These are phyloP conservation scores for Rattus rattus DNA, from an alignment of 2,113 vertebrate species.

Conservation along the genomic window DNA sequence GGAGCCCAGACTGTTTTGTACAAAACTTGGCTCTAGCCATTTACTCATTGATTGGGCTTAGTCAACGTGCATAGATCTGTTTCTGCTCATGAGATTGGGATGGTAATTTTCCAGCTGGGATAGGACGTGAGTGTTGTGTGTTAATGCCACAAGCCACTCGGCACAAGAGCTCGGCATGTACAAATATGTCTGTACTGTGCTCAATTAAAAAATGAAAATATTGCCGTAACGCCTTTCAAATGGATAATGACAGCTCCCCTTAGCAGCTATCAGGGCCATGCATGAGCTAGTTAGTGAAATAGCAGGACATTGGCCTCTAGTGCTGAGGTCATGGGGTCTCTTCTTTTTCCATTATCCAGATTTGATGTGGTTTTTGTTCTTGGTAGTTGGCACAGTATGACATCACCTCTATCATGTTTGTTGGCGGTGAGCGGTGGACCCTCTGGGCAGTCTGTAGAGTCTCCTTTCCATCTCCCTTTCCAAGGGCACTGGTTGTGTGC, in stretches of 20 bases:
- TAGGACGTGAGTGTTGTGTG: neutral
- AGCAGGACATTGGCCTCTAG: neutral
- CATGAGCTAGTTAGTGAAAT: neutral
- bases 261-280: neutral
- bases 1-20: neutral
- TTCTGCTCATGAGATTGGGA: neutral
- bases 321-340: neutral
- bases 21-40: neutral
- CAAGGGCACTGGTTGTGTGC: neutral
- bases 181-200: neutral
- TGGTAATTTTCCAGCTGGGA: neutral
- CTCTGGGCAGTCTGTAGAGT: neutral
- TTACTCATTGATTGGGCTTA: neutral
- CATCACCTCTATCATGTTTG: neutral
- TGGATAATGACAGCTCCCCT: rapidly evolving
- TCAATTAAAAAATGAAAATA: neutral
- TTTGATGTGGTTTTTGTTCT: neutral
- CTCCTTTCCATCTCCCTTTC: no score
- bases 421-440: neutral
- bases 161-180: neutral
- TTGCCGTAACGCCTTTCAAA: neutral
- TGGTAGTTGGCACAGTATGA: neutral
- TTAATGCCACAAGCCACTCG: neutral
- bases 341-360: neutral
- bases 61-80: neutral